Conservation (phyloP, 2,888 invertebrate species). For the Protonemura montana region DNA sequence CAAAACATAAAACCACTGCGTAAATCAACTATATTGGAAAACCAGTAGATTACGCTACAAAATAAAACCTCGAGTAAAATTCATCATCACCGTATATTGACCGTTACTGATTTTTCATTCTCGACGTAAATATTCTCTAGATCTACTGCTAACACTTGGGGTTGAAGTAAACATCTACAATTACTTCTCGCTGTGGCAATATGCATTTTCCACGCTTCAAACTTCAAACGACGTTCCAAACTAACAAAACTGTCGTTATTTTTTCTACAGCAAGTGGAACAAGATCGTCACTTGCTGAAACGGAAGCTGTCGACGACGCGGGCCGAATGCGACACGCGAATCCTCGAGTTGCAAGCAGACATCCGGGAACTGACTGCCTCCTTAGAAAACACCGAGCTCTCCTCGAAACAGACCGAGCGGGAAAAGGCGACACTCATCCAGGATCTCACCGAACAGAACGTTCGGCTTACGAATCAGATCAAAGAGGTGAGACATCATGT, state of each 20-base stretch:
- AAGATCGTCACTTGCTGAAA: conserved; percentile 88
- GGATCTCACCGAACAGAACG: conserved; percentile 89
- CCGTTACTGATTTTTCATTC: too few relatives aligned
- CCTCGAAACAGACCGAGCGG: conserved; percentile 61
- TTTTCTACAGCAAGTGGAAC: conserved; percentile 81
- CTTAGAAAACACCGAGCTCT: conserved; percentile 66
- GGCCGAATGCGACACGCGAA: conserved; percentile 86
- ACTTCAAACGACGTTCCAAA: too few relatives aligned
- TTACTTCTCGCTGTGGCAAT: too few relatives aligned
- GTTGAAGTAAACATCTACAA: too few relatives aligned
- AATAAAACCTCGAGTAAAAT: too few relatives aligned
- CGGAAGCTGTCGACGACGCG: conserved; percentile 85
- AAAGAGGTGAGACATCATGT: conserved; percentile 68
- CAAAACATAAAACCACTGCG: too few relatives aligned
- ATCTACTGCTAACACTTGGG: too few relatives aligned
- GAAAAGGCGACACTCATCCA: conserved; percentile 83
- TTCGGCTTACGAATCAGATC: conserved; percentile 82
- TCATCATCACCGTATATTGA: too few relatives aligned
- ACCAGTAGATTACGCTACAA: too few relatives aligned
- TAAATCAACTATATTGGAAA: too few relatives aligned
- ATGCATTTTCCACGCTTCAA: too few relatives aligned
- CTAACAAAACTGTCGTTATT: not conserved
- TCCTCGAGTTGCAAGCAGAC: conserved; percentile 89
- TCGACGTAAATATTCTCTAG: too few relatives aligned
- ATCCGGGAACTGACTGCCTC: conserved; percentile 80